Evolutionary conservation across 2,888 invertebrate species (phyloP), one percentile per base, ranked within the genome.

Genomic region (Tubulanus polymorphus): DNA sequence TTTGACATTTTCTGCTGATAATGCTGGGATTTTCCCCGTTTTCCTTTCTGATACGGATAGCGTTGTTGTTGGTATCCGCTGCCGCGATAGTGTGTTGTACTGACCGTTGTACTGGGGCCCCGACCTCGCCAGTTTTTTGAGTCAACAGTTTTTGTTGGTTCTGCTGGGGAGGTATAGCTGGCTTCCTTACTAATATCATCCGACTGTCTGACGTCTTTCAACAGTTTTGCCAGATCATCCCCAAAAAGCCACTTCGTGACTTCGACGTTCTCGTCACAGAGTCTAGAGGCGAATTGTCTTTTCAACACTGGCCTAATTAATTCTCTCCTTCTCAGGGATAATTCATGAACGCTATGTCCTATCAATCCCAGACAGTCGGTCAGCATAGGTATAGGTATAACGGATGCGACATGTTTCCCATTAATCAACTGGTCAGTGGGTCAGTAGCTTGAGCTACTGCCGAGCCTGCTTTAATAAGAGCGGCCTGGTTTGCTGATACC

Each of bases 271-370:
- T 32, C 35, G 10, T 10, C 10, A 32, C 35, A 32, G 10, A 32
- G n/a, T 12, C 10, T 32, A n/a, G n/a, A n/a, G 35, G 41, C 41
- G 23, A 20, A 41, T 23, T 41, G 6, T 23, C 15, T 41, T 15
- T 41, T 41, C 23, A 41, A 23, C 6, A 23, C 41, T 8, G 41
- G 41, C 23, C 15, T 41, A 18, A 41, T 41, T 41, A 23, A 5
- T 41, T 41, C 41, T 23, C 41, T 41, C 18, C 41, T 18, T 41
- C 23, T 41, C 41, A 41, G 41, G 41, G 41, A 41, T 20, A 41
- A 23, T 41, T 41, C 41, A 8, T 20, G 23, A 18, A 41, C 41
- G 6, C 20, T 41, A 23, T 41, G 41, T 5, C 41, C 41, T 8
- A 41, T 41, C 5, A 41, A 15, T 8, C 20, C 41, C 41, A 41